A percentile compares a stretch with the other conserved stretches of the same genome.
Evolutionary conservation across 64 coral and sea anemone genomes (phyloP).

Genomic region (Actinia equina): DNA sequence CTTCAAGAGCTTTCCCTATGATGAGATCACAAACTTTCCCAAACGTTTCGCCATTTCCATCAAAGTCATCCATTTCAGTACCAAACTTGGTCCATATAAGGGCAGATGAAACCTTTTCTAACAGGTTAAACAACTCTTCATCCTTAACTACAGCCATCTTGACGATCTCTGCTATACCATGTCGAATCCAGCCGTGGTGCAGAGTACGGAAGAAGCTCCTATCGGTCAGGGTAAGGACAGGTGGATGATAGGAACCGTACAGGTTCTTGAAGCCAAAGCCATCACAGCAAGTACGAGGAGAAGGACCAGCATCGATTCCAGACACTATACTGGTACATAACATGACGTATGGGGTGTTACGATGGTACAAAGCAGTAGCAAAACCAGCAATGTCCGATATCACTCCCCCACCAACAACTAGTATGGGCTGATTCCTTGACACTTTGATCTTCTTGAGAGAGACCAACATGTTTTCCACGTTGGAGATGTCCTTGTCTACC

Average conservation of each 20-base stretch:
- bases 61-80: slow-evolving; percentile 44
- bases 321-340: slow-evolving; percentile 59
- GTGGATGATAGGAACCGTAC: slow-evolving; percentile 74
- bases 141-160: slow-evolving; percentile 84
- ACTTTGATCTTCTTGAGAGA: slow-evolving; percentile 51
- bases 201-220: slow-evolving; percentile 58
- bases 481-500: slow-evolving; percentile 73
- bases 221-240: slow-evolving; percentile 58
- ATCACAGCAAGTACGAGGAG: slow-evolving; percentile 70
- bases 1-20: slow-evolving; percentile 74
- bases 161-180: slow-evolving; percentile 75
- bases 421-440: slow-evolving; percentile 53
- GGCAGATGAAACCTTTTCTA: slow-evolving; percentile 33
- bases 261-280: slow-evolving; percentile 79
- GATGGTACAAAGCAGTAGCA: slow-evolving; percentile 74
- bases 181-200: slow-evolving; percentile 54
- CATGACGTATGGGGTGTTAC: slow-evolving; percentile 76
- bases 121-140: slow-evolving; percentile 47
- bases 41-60: slow-evolving; percentile 34
- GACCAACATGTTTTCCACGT: slow-evolving; percentile 62
- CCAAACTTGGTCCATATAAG: slow-evolving; percentile 69
- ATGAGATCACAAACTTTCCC: slow-evolving; percentile 54
- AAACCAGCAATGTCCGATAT: slow-evolving; percentile 61
- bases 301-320: slow-evolving; percentile 69
- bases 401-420: slow-evolving; percentile 64